Evolutionary conservation across 2,113 vertebrate genomes (phyloP), one percentile per base, ranked within the genome.

Genomic region (Pycnonotus jocosus): DNA sequence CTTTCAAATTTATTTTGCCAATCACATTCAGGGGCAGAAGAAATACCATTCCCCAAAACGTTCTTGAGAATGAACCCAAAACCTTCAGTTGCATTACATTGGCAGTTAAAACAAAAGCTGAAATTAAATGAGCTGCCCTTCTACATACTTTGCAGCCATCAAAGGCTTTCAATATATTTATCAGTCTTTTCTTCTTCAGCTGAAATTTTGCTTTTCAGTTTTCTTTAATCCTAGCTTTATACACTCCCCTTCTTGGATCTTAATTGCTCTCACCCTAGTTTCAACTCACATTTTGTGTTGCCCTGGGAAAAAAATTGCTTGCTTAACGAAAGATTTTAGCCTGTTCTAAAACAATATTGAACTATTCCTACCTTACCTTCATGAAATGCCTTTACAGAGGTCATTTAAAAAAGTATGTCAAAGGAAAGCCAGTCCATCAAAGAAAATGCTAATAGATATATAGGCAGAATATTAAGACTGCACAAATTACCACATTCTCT

Each of bases 241-340:
- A 65, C 12, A 44, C 2, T 9, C 33, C 37, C 12, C 17, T 95
- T 69, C 86, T 90, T 58, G 80, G 73, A 89, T 70, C 40, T 90
- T 95, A 94, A 95, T 81, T 95, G 90, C 57, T 78, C 65, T 92
- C 64, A 96, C 65, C 70, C 81, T 85, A 79, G 77, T 94, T 96
- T 85, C 70, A 73, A 64, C 61, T 86, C 56, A n/a, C n/a, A 92
- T 69, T 88, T 81, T 86, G 30, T 54, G 17, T 42, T 86, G 83
- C 86, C 77, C 80, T 84, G 45, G 58, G 82, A 95, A 71, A 95
- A 92, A 82, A 70, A 81, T 5, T 76, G 53, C 48, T 91, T 50
- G 33, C 42, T 96, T 72, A 88, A 80, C 4, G 86, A 84, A 90
- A 14, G 64, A 90, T 40, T 93, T 90, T 35, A 82, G 37, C 50